Base-by-base conservation (phyloP, 2,113 vertebrate genomes). In the Chloropsis hardwickii region DNA sequence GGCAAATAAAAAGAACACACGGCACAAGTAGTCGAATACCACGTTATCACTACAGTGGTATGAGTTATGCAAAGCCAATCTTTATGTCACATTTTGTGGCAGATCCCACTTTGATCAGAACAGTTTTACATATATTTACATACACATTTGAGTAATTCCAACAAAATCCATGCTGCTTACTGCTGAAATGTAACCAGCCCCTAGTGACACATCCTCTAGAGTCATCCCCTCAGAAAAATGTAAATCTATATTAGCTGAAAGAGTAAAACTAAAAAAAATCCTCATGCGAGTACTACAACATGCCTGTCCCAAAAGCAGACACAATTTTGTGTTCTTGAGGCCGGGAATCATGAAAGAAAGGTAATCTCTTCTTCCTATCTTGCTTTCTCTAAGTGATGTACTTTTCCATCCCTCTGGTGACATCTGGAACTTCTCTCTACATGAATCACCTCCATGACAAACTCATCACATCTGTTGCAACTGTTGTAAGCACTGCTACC, bases 1-100 rank as follows among this genome's bases (percentile, higher is more conserved):
- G 65, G 85, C 28, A 70, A 39, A 8, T 17, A 48, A 74, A 87
- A 78, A 60, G 18, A 79, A 16, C 10, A 51, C 9, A 56, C 78
- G 19, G 70, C 83, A 93, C 69, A 82, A 76, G 56, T 17, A 86
- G 79, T 12, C 18, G 60, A 76, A 79, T 3, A 4, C 14, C 18
- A 14, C 0, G 0, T 60, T 29, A n/a, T 62, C 14, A 42, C 60
- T 28, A 1, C 1, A 33, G 45, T 3, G 9, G 44, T 25, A 14
- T 8, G 17, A 91, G 51, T 42, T 44, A 69, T 28, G 14, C 39
- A 78, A 83, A 83, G 54, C 17, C 58, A 73, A 1, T 73, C 19
- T 83, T 61, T 25, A 44, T 35, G 58, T 21, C 42, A 40, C 16
- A 31, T 44, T 44, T 64, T 51, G 40, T n/a, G 44, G 40, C n/a